Conservation (phyloP, 1,140 invertebrate species). For the Aricia agestis region DNA sequence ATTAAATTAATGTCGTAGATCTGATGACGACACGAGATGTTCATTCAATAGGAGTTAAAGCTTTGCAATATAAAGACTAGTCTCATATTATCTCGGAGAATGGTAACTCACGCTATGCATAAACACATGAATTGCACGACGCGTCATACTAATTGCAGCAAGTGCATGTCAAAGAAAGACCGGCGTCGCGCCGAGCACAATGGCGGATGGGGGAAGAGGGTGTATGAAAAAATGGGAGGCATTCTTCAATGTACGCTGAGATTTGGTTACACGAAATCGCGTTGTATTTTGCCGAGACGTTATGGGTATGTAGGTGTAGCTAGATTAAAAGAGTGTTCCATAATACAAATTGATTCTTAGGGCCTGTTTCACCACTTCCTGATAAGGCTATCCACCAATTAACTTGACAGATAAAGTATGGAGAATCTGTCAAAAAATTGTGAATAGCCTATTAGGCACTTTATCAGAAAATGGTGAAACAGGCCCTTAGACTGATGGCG, state of each 20-base stretch:
- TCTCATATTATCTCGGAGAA: neutral
- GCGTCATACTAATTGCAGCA: slow-evolving; percentile 70
- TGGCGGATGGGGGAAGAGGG: slow-evolving; percentile 64
- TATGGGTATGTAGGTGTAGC: neutral
- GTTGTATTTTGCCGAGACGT: slow-evolving; percentile 28
- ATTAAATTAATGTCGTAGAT: too few species aligned
- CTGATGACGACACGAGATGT: too few species aligned
- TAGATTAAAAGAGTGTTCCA: neutral
- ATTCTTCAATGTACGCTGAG: slow-evolving; percentile 50
- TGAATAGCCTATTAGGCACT: too few species aligned
- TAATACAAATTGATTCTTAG: too few species aligned
- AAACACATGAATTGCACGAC: slow-evolving; percentile 42
- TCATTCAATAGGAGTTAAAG: too few species aligned
- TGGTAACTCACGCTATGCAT: slow-evolving; percentile 28
- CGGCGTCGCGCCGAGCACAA: slow-evolving; percentile 69
- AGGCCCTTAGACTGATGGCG: too few species aligned
- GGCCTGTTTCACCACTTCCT: too few species aligned
- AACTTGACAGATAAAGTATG: too few species aligned
- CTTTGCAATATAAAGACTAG: neutral
- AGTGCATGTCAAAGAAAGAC: slow-evolving; percentile 70
- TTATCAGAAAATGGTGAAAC: too few species aligned
- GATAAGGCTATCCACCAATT: too few species aligned
- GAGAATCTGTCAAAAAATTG: too few species aligned
- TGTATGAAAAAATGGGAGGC: slow-evolving; percentile 61
- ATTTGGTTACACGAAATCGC: slow-evolving; percentile 57